These are phyloP conservation scores for Gallinago media DNA, from an alignment of 2,113 vertebrate species.

Conservation along the genomic window DNA sequence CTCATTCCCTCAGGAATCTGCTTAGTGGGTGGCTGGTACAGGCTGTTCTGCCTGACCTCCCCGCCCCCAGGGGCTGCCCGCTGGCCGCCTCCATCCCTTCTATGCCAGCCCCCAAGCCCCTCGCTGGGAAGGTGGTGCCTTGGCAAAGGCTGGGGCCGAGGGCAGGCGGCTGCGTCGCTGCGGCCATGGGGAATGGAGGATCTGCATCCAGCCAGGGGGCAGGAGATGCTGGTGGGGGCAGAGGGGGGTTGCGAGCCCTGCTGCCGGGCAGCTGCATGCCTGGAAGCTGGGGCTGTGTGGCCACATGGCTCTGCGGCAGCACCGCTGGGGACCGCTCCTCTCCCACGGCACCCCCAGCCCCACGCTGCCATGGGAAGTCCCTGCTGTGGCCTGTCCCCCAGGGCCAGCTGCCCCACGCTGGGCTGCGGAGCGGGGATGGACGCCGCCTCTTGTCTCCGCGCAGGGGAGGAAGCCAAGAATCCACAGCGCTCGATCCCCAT, in stretches of 20 bases:
- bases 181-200: accelerated
- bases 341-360: neutral
- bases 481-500: slow-evolving; percentile 92
- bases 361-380: neutral
- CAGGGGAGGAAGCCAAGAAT: slow-evolving; percentile 95
- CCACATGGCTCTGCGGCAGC: accelerated
- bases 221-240: neutral
- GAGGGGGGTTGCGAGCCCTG: neutral
- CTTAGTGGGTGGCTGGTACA: slow-evolving; percentile 36
- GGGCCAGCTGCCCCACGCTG: neutral
- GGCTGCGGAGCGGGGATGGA: accelerated
- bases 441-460: neutral
- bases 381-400: accelerated
- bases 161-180: accelerated
- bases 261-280: neutral
- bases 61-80: neutral
- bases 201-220: neutral
- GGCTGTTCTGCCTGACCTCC: neutral
- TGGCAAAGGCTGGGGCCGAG: neutral
- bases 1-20: slow-evolving; percentile 22
- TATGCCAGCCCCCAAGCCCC: accelerated
- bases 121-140: accelerated
- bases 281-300: neutral
- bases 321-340: neutral
- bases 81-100: neutral